phyloP scores from a whole-genome alignment of 1,140 invertebrate species.

The Parasteatoda tepidariorum region DNA sequence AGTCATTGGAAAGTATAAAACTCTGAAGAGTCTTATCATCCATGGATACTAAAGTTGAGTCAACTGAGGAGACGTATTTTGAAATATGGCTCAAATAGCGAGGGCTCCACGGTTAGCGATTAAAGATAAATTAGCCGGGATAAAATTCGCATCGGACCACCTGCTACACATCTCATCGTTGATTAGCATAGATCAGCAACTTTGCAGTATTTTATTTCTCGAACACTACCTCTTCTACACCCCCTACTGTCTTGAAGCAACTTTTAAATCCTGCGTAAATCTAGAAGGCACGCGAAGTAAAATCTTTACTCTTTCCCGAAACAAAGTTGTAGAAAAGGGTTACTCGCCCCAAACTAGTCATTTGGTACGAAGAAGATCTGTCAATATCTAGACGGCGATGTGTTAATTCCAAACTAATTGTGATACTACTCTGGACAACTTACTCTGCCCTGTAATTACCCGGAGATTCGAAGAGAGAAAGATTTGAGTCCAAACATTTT shows the following conservation, averaged over 20 bases:
- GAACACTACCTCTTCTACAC: no score
- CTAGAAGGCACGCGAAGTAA: constrained; percentile 39
- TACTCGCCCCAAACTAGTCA: no score
- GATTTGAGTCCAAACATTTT: constrained; percentile 49
- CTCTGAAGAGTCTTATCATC: constrained; percentile 39
- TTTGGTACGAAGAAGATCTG: constrained; percentile 38
- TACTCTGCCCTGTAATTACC: constrained; percentile 50
- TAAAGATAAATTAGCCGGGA: constrained; percentile 60
- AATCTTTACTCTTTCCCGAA: constrained; percentile 45
- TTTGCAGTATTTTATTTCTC: constrained; percentile 59
- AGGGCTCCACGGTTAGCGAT: constrained; percentile 29
- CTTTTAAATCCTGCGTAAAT: constrained; percentile 56
- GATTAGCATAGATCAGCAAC: constrained; percentile 59
- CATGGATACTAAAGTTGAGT: constrained; percentile 9
- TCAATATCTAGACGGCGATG: constrained; percentile 40
- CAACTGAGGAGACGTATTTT: constrained; percentile 40
- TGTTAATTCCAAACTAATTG: constrained; percentile 59
- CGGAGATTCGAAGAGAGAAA: constrained; percentile 38
- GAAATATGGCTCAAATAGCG: constrained; percentile 53
- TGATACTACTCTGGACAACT: constrained; percentile 55
- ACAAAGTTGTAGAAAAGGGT: no score
- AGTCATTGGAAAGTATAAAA: constrained; percentile 22
- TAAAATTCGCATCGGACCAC: constrained; percentile 57
- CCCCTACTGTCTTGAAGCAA: constrained; percentile 16
- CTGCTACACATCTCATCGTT: constrained; percentile 52